Evolutionary conservation across 2,888 invertebrate genomes (phyloP).

Genomic region (Macaria liturata): DNA sequence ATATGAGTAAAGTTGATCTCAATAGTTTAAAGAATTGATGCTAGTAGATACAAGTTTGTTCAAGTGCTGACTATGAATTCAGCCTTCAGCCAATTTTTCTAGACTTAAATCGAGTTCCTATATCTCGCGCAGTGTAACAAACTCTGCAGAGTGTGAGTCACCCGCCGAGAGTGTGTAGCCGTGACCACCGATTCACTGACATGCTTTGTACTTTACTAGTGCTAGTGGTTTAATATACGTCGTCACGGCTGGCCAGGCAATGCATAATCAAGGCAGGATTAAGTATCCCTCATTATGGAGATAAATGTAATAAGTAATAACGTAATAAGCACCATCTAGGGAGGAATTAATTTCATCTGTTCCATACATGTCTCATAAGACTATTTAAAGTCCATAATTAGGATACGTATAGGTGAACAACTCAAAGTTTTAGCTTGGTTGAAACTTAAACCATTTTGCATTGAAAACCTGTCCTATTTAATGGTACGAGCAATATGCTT

Average conservation of each 20-base stretch:
- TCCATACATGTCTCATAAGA: too few relatives aligned
- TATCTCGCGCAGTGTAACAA: constrained; percentile 22
- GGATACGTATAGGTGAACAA: too few relatives aligned
- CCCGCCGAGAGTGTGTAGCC: constrained; percentile 39
- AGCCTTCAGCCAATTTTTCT: constrained; percentile 11
- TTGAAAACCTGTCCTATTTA: too few relatives aligned
- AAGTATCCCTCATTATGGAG: too few relatives aligned
- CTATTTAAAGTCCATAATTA: too few relatives aligned
- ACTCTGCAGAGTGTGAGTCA: constrained; percentile 45
- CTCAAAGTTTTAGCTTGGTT: too few relatives aligned
- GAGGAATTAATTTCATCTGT: too few relatives aligned
- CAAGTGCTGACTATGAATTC: not conserved
- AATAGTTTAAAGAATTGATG: not conserved
- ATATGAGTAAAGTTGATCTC: too few relatives aligned
- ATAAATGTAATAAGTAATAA: not conserved
- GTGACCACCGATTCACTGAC: constrained; percentile 43
- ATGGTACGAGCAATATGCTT: too few relatives aligned
- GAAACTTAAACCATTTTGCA: too few relatives aligned
- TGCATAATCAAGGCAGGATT: not conserved
- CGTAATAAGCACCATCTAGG: not conserved
- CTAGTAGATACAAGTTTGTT: not conserved
- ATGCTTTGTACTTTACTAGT: constrained; percentile 26
- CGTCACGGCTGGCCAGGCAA: constrained; percentile 6
- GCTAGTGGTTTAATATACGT: constrained; percentile 26
- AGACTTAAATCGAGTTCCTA: constrained; percentile 5